A percentile compares a stretch with the other conserved stretches of the same genome.
Evolutionary conservation across 1,140 invertebrate species (phyloP).

Genomic region (Prorops nasuta): DNA sequence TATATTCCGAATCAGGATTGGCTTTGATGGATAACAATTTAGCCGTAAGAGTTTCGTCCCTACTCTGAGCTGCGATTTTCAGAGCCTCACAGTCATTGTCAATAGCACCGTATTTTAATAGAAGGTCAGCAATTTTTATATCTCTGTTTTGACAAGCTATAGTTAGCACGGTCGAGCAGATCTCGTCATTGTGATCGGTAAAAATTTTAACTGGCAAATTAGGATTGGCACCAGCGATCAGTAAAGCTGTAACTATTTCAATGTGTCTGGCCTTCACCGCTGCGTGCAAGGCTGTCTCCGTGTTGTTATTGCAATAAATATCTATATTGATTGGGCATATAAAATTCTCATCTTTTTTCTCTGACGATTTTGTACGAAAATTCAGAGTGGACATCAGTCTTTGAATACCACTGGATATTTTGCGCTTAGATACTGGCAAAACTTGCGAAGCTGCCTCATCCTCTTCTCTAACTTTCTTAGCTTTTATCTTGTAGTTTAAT

Average conservation of each 20-base stretch:
- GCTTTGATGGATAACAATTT: constrained; percentile 78
- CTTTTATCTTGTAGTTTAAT: constrained; percentile 71
- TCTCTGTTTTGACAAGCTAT: constrained; percentile 57
- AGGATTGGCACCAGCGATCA: constrained; percentile 73
- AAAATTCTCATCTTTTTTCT: constrained; percentile 59
- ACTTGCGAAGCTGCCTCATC: constrained; percentile 39
- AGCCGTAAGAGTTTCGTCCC: constrained; percentile 71
- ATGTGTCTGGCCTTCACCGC: constrained; percentile 76
- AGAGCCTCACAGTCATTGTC: constrained; percentile 86
- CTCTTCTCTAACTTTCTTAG: constrained; percentile 59
- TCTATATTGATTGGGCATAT: constrained; percentile 73
- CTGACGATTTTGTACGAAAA: constrained; percentile 54
- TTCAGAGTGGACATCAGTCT: constrained; percentile 82
- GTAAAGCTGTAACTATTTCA: constrained; percentile 70
- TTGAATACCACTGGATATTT: constrained; percentile 84
- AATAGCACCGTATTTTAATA: constrained; percentile 83
- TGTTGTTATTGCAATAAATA: constrained; percentile 71
- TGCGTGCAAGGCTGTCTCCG: constrained; percentile 75
- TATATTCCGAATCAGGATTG: constrained; percentile 80
- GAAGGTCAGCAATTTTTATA: constrained; percentile 66
- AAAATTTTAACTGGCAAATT: constrained; percentile 63
- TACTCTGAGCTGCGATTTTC: constrained; percentile 66
- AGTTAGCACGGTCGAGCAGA: constrained; percentile 43
- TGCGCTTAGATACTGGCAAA: constrained; percentile 62
- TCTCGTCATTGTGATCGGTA: constrained; percentile 39